Base-by-base conservation (phyloP, 1,140 invertebrate genomes). In the Drosophila saltans region DNA sequence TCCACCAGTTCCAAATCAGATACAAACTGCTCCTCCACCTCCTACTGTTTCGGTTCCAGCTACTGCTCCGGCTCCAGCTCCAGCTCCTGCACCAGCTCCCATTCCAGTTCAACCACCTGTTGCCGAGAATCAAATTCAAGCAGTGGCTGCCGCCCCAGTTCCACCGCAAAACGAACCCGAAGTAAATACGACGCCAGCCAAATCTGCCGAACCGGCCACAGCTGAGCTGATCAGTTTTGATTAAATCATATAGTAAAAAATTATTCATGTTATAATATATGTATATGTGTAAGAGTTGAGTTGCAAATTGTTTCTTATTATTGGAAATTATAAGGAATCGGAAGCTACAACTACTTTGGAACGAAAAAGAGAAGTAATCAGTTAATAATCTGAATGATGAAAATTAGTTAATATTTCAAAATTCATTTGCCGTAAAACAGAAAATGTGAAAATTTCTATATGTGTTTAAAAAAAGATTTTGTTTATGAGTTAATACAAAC, bases 201-300 rank as follows among this genome's bases (percentile, higher is more conserved):
- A 80, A 41, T 82, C 92, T 4, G 91, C 78, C 81, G 71, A 94
- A 71, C 94, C 94, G 30, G 93, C 94, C 78, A 95, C 95, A 4
- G 95, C 95, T 58, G 95, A 96, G 91, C 92, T 96, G 2, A 96
- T 96, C 60, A 95, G 94, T 86, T 96, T 96, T 90, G 95, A 96
- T 92, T 96, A 93, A 94, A 83, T 6, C 11, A 59, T 33, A 52
- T 52, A 52, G 45, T 24, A 52, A 52, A 52, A 52, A 52, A 52
- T 9, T 26, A 26, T 52, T 8, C 45, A 52, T 52, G 45, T 52
- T 52, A 26, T 26, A 26, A 52, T 26, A 52, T 52, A 21, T 52
- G 45, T 52, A 52, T 52, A 26, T 52, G 21, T 0, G 26, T 52
- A 26, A 11, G 45, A 52, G 45, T 52, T 52, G 8, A 52, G 45